Evolutionary conservation across 2,888 invertebrate genomes (phyloP), one percentile per base, ranked within the genome.

Genomic region (Agrilus cyanescens): DNA sequence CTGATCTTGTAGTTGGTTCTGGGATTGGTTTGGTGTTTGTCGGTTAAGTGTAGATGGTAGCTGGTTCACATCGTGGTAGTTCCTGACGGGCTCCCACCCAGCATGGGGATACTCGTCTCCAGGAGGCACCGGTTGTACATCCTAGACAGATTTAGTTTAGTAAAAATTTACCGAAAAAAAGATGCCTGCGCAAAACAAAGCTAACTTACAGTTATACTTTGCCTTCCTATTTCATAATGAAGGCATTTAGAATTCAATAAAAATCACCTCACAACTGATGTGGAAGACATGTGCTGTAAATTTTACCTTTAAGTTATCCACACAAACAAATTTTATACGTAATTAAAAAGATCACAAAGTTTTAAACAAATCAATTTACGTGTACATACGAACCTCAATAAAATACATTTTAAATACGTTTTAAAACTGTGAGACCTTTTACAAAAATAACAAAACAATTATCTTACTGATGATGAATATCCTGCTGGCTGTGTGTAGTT

Each of bases 1-100:
- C 7, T 42, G 14, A 25, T 43, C 67, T 1, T 66, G 64, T 1
- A 25, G 25, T 25, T 25, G 25, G 10, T 25, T 25, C 25, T 25
- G 25, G 25, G 25, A 25, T 25, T 62, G 60, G 3, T 53, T 57
- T 0, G 61, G 57, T 1, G 57, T 52, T 2, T 54, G 49, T 62
- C 53, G 1, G 55, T 34, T 40, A 38, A 43, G 42, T 37, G 15
- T 37, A 29, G 43, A 38, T n/a, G 50, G 45, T 14, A 43, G 42
- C 31, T 51, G 50, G 32, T 12, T 35, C 43, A 45, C 41, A 15
- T 44, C 46, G 8, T 40, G 43, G 46, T 54, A 54, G 2, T 48
- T 47, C 35, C 44, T 48, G 37, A 53, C 55, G 10, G 55, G 53
- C 37, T 53, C 56, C 58, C 58, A 58, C 37, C 49, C 53, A 45